These are phyloP conservation scores for Zaprionus ornatus DNA, from an alignment of 1,140 invertebrate genomes.

Conservation along the genomic window DNA sequence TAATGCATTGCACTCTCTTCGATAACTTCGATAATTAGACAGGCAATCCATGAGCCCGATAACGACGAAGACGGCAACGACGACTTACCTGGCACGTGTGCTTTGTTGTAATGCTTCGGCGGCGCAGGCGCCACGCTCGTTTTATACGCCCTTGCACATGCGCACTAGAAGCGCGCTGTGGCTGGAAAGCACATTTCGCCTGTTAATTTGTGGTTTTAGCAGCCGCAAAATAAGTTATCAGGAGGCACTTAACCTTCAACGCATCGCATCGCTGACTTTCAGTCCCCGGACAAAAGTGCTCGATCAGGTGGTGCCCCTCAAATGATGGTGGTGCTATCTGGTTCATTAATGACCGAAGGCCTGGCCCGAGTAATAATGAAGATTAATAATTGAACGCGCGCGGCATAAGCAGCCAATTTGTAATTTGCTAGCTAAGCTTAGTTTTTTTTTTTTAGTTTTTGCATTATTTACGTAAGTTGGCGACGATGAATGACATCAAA, in stretches of 20 bases:
- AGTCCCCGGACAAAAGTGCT: slow-evolving; percentile 55
- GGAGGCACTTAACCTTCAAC: slow-evolving; percentile 74
- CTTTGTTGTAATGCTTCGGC: slow-evolving; percentile 76
- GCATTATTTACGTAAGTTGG: slow-evolving; percentile 60
- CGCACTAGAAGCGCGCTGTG: slow-evolving; percentile 56
- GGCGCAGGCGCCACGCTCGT: slow-evolving; percentile 56
- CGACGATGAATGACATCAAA: slow-evolving; percentile 23
- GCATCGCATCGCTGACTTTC: slow-evolving; percentile 35
- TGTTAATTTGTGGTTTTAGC: slow-evolving; percentile 65
- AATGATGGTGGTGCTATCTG: slow-evolving; percentile 57
- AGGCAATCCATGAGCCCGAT: not conserved
- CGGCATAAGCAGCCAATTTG: slow-evolving; percentile 56
- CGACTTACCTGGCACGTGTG: slow-evolving; percentile 76
- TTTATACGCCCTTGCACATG: slow-evolving; percentile 72
- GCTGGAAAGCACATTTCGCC: slow-evolving; percentile 68
- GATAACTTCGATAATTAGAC: not conserved
- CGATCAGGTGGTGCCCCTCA: slow-evolving; percentile 52
- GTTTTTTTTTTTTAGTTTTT: slow-evolving; percentile 33
- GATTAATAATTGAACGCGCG: slow-evolving; percentile 63
- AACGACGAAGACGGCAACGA: slow-evolving; percentile 22
- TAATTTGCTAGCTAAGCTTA: slow-evolving; percentile 58
- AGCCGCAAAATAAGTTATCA: slow-evolving; percentile 46
- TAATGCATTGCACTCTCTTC: not conserved
- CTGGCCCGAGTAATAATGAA: slow-evolving; percentile 46
- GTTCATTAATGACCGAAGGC: slow-evolving; percentile 65